Conservation (phyloP, 2,888 invertebrate genomes). For the Sinentomon sp. region DNA sequence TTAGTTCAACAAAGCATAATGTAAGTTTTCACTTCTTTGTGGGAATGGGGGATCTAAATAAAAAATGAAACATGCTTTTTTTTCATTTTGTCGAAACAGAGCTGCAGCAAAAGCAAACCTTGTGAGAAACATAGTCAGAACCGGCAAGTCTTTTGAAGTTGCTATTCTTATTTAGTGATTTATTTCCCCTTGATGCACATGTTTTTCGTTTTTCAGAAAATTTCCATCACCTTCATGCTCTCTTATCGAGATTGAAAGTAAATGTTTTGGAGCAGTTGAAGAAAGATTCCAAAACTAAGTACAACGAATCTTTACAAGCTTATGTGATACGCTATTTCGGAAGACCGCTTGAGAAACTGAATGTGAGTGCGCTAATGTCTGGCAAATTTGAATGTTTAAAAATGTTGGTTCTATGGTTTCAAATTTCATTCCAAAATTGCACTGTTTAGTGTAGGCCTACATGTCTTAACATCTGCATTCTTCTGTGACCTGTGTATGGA, state of each 20-base stretch:
- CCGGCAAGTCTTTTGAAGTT: background rate
- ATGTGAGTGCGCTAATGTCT: constrained; percentile 28
- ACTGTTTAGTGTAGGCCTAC: background rate
- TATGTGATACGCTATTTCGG: constrained; percentile 92
- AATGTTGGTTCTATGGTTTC: constrained; percentile 2
- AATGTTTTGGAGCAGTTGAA: constrained; percentile 56
- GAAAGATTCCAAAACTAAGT: constrained; percentile 68
- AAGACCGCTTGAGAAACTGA: constrained; percentile 63
- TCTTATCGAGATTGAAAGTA: constrained; percentile 67
- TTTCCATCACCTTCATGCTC: constrained; percentile 70
- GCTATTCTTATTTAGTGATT: constrained; percentile 5
- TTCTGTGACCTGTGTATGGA: too few relatives aligned
- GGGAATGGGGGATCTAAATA: too few relatives aligned
- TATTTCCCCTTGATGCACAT: too few relatives aligned
- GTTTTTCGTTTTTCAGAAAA: constrained; percentile 36
- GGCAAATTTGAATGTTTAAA: background rate
- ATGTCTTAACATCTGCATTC: background rate
- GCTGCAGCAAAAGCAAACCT: too few relatives aligned
- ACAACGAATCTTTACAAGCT: constrained; percentile 59
- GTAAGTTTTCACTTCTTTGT: too few relatives aligned
- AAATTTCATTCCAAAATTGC: constrained; percentile 1
- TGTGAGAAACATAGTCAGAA: background rate
- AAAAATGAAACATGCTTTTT: too few relatives aligned
- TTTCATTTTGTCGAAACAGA: too few relatives aligned
- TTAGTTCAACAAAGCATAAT: too few relatives aligned